A percentile compares a stretch with the other conserved stretches of the same genome.
These are phyloP conservation scores for Cosmia pyralina DNA, from an alignment of 2,888 invertebrate species.

Conservation along the genomic window DNA sequence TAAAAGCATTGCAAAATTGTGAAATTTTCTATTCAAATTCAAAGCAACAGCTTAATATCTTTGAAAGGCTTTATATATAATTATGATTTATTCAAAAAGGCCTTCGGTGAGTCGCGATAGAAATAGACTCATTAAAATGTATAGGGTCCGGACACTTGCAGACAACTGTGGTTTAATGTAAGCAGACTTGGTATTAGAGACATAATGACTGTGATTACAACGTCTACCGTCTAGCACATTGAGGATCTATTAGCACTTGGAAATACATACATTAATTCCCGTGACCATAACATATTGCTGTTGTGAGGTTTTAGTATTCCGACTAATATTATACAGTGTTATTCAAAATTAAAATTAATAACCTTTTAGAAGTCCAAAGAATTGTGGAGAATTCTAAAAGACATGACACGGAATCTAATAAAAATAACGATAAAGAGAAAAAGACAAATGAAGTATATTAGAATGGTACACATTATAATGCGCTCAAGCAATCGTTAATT, in stretches of 20 bases:
- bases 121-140: constrained; percentile 65
- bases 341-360: constrained; percentile 39
- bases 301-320: constrained; percentile 39
- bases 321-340: constrained; percentile 38
- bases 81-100: constrained; percentile 61
- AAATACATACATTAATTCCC: constrained; percentile 49
- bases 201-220: constrained; percentile 44
- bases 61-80: constrained; percentile 48
- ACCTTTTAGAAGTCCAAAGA: constrained; percentile 67
- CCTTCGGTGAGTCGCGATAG: constrained; percentile 50
- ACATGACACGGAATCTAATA: constrained; percentile 40
- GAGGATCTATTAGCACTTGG: constrained; percentile 46
- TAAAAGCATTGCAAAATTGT: constrained; percentile 50
- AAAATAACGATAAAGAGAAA: constrained; percentile 21
- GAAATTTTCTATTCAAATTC: constrained; percentile 44
- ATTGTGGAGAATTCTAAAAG: constrained; percentile 59
- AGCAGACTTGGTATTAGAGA: constrained; percentile 51
- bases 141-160: constrained; percentile 47
- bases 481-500: constrained; percentile 53
- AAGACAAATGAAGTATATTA: constrained; percentile 20
- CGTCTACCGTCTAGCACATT: constrained; percentile 40
- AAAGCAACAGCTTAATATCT: constrained; percentile 45
- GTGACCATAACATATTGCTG: constrained; percentile 27
- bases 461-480: constrained; percentile 56
- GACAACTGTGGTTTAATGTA: constrained; percentile 49